phyloP scores from a whole-genome alignment of 2,888 invertebrate genomes.

The Xiphydria camelus region DNA sequence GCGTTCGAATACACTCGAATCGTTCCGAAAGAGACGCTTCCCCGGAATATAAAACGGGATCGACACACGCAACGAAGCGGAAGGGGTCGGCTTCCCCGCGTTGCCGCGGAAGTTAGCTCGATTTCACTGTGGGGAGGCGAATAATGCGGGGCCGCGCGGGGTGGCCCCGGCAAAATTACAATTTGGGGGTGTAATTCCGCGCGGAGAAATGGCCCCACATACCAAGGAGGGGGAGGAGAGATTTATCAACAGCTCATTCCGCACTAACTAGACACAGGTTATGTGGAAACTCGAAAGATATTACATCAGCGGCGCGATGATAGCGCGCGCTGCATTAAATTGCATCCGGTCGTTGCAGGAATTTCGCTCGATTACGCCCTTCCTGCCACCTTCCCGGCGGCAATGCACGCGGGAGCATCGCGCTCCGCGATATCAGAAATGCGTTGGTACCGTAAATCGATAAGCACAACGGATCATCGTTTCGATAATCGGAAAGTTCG shows the following conservation, averaged over 20 bases:
- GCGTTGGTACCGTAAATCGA: too few relatives aligned
- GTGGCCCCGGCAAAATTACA: slow-evolving; percentile 52
- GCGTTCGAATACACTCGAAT: too few relatives aligned
- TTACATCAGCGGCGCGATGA: slow-evolving; percentile 54
- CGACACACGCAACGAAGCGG: slow-evolving; percentile 17
- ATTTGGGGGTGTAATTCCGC: slow-evolving; percentile 56
- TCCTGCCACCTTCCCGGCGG: too few relatives aligned
- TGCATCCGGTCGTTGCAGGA: slow-evolving; percentile 52
- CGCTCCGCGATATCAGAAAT: slow-evolving; percentile 25
- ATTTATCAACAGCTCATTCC: slow-evolving; percentile 56
- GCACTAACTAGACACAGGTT: slow-evolving; percentile 53
- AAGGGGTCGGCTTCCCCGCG: too few relatives aligned
- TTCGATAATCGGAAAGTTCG: too few relatives aligned
- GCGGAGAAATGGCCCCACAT: slow-evolving; percentile 54
- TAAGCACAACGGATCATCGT: too few relatives aligned
- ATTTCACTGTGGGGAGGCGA: slow-evolving; percentile 32
- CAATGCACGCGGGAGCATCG: background rate
- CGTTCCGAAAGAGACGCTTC: too few relatives aligned
- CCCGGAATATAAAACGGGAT: background rate
- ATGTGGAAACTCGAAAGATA: slow-evolving; percentile 52
- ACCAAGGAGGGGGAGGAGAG: slow-evolving; percentile 38
- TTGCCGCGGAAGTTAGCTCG: slow-evolving; percentile 29
- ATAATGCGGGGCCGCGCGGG: slow-evolving; percentile 44
- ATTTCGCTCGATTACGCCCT: slow-evolving; percentile 48
- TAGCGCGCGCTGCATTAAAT: slow-evolving; percentile 52